Base-by-base conservation (phyloP, 1,140 invertebrate species). In the Drosophila sp. region DNA sequence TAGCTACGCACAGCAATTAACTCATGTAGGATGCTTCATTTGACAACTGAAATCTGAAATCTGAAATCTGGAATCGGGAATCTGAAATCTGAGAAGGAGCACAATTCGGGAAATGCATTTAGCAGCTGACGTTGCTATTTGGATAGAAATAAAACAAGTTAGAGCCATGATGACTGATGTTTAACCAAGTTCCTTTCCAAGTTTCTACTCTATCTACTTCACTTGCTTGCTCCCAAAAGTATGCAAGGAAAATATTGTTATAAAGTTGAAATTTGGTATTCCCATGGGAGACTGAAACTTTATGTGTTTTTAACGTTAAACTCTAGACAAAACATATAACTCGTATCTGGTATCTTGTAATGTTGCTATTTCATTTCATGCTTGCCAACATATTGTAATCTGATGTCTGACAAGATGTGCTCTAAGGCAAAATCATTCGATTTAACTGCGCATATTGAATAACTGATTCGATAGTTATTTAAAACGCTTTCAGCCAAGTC, bases 391-490 rank as follows among this genome's bases (percentile, higher is more conserved):
- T n/a, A 27, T 56, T 45, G 56, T 58, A 58, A 18, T 58, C 40
- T 8, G 11, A 27, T 25, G 45, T 56, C 40, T 27, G 11, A 18
- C 14, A 32, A 32, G 4, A 59, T 27, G 13, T 45, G 53, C 36
- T 54, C 32, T 48, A 45, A 36, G 29, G 25, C 27, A 21, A 36
- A 57, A 8, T 29, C 45, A 36, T 62, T 53, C 41, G 58, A 70
- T 61, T 61, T 38, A 29, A 25, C 13, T 51, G 54, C 36, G 63
- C 63, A 66, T 66, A 66, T 72, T 66, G 70, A 72, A 66, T 66
- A 59, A 59, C 53, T 51, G 46, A 59, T 66, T 50, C 50, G 63
- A 66, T 59, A 54, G 14, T 29, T 43, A 66, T 56, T 54, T 64
- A 56, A 48, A 65, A 50, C 18, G 41, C 27, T 32, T 34, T 11